These are phyloP conservation scores for Pomatostomus ruficeps DNA, from an alignment of 2,113 vertebrate genomes.

Conservation along the genomic window DNA sequence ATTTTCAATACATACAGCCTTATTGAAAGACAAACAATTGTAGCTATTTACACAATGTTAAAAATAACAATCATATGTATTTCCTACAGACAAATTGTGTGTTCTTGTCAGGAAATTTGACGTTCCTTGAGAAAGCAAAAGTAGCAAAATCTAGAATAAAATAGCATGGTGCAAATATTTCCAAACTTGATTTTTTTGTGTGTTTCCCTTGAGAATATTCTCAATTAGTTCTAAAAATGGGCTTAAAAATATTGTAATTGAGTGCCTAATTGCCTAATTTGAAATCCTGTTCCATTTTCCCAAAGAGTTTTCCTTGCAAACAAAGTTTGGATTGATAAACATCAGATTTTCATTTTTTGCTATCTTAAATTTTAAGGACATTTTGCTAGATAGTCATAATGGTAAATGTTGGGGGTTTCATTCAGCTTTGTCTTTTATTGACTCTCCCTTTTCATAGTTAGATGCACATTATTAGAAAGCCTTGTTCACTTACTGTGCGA, in stretches of 20 bases:
- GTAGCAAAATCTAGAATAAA: background rate
- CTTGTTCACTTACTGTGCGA: slow-evolving; percentile 83
- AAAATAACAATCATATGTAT: background rate
- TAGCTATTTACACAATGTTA: background rate
- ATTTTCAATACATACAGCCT: slow-evolving; percentile 96
- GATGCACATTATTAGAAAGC: background rate
- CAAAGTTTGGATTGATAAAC: fast-evolving
- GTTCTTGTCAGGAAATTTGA: background rate
- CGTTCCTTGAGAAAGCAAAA: background rate
- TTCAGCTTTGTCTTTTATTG: background rate
- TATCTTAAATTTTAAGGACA: background rate
- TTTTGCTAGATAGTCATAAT: background rate
- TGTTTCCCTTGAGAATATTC: background rate
- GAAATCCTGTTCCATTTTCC: background rate
- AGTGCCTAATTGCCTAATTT: background rate
- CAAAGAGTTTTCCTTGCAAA: background rate
- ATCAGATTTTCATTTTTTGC: background rate
- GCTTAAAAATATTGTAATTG: background rate
- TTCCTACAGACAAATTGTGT: background rate
- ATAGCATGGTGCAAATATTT: background rate
- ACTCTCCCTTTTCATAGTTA: background rate
- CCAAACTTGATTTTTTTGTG: background rate
- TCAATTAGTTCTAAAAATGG: background rate
- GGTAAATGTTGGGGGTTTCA: background rate
- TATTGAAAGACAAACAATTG: background rate